Evolutionary conservation across 2,113 vertebrate genomes (phyloP).

Genomic region (Etheostoma spectabile): DNA sequence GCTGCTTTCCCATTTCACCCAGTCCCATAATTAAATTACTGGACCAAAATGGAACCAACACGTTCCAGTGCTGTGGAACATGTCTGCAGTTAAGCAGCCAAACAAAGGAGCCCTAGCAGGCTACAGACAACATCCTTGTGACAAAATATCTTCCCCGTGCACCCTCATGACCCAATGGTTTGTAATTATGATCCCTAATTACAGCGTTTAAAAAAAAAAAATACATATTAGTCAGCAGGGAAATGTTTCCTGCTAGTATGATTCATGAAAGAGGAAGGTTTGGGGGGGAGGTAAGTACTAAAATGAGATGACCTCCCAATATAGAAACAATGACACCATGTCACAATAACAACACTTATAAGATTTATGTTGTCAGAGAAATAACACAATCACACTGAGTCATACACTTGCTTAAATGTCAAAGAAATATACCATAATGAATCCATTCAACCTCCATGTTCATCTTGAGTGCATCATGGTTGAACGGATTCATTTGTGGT

Average conservation of each 20-base stretch:
- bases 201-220: constrained; percentile 25
- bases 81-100: constrained; percentile 48
- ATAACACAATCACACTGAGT: background rate
- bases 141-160: constrained; percentile 12
- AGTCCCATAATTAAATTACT: constrained; percentile 67
- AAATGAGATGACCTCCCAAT: background rate
- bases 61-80: constrained; percentile 56
- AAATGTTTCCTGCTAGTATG: constrained; percentile 27
- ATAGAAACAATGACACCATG: background rate
- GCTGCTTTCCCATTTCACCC: constrained; percentile 44
- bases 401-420: background rate
- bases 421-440: too few species aligned
- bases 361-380: background rate
- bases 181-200: constrained; percentile 61
- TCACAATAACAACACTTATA: background rate
- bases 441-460: too few species aligned
- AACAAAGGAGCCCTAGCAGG: constrained; percentile 35
- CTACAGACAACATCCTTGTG: constrained; percentile 29
- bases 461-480: background rate
- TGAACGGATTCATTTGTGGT: background rate
- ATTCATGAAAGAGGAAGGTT: constrained; percentile 16
- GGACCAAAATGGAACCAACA: constrained; percentile 61
- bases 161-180: constrained; percentile 2
- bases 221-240: constrained; percentile 20
- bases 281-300: constrained; percentile 2